Evolutionary conservation across 2,797 vertebrate species (phyloP).

Genomic region (Brachymystax lenok): DNA sequence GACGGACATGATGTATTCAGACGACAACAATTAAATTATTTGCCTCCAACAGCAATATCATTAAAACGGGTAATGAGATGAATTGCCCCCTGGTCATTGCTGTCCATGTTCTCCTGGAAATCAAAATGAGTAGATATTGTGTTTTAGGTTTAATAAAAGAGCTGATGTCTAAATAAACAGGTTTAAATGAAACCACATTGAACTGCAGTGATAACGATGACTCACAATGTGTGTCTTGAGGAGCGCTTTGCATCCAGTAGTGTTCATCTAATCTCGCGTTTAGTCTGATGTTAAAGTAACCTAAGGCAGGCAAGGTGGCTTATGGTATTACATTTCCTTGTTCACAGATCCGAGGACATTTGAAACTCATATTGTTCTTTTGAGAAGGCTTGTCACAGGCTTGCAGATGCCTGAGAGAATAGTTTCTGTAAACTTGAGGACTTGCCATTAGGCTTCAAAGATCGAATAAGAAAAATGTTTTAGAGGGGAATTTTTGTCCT

Average conservation of each 20-base stretch:
- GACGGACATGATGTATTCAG: conserved; percentile 11
- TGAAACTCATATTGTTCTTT: neutral
- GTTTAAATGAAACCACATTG: neutral
- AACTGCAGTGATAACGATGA: neutral
- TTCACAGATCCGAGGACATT: neutral
- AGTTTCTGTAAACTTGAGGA: neutral
- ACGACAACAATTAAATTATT: conserved; percentile 43
- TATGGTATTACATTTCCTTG: neutral
- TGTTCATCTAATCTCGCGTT: neutral
- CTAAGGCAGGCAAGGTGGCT: neutral
- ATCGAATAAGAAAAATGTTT: neutral
- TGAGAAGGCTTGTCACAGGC: neutral
- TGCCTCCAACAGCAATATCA: conserved; percentile 17
- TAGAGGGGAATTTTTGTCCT: neutral
- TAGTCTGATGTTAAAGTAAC: neutral
- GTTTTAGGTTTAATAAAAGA: conserved; percentile 17
- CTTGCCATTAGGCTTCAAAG: neutral
- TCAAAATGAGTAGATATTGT: conserved; percentile 11
- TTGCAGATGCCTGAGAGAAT: neutral
- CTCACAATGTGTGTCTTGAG: neutral
- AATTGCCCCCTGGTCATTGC: conserved; percentile 32
- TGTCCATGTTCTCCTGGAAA: conserved; percentile 21
- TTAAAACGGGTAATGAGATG: conserved; percentile 41
- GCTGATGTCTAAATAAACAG: conserved; percentile 10
- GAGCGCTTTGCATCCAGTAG: neutral